Percentiles rank a stretch among this genome's conserved stretches.
Conservation (phyloP, 2,797 vertebrate species). For the Lateolabrax maculatus region DNA sequence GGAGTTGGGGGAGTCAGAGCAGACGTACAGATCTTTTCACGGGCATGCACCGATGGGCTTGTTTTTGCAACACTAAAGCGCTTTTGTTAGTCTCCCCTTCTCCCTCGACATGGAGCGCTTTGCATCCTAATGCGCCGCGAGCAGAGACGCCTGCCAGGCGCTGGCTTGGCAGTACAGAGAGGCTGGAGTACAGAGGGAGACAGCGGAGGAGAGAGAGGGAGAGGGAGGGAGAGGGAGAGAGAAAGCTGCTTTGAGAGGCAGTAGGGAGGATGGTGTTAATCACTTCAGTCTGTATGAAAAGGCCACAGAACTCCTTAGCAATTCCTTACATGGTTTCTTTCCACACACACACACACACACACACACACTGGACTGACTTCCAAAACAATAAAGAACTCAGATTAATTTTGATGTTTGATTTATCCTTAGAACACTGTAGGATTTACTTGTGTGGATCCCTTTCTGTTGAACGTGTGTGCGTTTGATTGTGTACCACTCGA, state of each 20-base stretch:
- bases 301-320: constrained; percentile 73
- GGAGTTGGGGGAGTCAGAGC: constrained; percentile 80
- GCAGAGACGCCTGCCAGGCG: constrained; percentile 80
- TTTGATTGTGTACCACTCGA: constrained; percentile 28
- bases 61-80: constrained; percentile 88
- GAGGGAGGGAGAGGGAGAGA: constrained; percentile 58
- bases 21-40: constrained; percentile 86
- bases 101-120: constrained; percentile 83
- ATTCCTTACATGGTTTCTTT: constrained; percentile 60
- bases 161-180: constrained; percentile 80
- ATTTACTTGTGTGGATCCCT: constrained; percentile 39
- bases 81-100: constrained; percentile 86
- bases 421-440: constrained; percentile 58
- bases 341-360: constrained; percentile 20
- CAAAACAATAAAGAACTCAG: constrained; percentile 56
- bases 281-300: constrained; percentile 77
- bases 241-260: constrained; percentile 77
- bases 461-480: constrained; percentile 27
- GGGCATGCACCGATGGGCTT: constrained; percentile 86
- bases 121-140: constrained; percentile 84
- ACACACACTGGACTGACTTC: constrained; percentile 29
- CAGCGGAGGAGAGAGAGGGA: constrained; percentile 56
- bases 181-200: constrained; percentile 74
- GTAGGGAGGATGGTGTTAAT: constrained; percentile 79
- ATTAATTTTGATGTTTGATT: constrained; percentile 65